Conservation (phyloP, 2,888 invertebrate genomes). For the Cryptus viduatorius region DNA sequence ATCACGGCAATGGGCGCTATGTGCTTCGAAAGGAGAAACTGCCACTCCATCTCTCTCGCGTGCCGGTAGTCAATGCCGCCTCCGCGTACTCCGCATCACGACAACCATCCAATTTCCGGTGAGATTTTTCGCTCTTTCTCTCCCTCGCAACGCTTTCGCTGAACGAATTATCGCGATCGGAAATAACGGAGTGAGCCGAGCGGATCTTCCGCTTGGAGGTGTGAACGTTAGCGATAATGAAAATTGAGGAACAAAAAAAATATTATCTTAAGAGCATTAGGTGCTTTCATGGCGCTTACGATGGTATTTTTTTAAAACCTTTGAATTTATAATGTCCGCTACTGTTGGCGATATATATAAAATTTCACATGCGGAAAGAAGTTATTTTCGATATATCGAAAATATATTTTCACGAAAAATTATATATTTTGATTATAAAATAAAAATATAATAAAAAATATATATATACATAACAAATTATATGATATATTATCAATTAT, state of each 20-base stretch:
- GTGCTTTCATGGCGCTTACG: too few relatives aligned
- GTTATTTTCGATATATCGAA: too few relatives aligned
- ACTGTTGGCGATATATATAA: too few relatives aligned
- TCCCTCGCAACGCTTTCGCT: constrained; percentile 10
- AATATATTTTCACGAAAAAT: too few relatives aligned
- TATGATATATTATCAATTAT: too few relatives aligned
- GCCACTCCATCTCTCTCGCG: constrained; percentile 3
- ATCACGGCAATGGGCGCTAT: constrained; percentile 41
- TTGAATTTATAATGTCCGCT: too few relatives aligned
- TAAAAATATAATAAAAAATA: too few relatives aligned
- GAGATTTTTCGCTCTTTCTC: constrained; percentile 51
- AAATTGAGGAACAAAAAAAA: background rate
- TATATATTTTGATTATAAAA: too few relatives aligned
- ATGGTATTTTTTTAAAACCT: too few relatives aligned
- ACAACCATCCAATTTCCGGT: constrained; percentile 66
- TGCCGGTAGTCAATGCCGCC: constrained; percentile 35
- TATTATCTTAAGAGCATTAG: background rate
- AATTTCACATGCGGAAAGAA: too few relatives aligned
- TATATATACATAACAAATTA: too few relatives aligned
- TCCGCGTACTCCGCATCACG: constrained; percentile 48
- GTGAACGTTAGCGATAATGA: constrained; percentile 5
- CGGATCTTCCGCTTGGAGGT: background rate
- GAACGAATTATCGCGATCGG: constrained; percentile 18
- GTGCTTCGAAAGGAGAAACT: constrained; percentile 13
- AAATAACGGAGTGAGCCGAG: constrained; percentile 34